A percentile compares a stretch with the other conserved stretches of the same genome.
Conservation (phyloP, 2,888 invertebrate genomes). For the Mantis religiosa region DNA sequence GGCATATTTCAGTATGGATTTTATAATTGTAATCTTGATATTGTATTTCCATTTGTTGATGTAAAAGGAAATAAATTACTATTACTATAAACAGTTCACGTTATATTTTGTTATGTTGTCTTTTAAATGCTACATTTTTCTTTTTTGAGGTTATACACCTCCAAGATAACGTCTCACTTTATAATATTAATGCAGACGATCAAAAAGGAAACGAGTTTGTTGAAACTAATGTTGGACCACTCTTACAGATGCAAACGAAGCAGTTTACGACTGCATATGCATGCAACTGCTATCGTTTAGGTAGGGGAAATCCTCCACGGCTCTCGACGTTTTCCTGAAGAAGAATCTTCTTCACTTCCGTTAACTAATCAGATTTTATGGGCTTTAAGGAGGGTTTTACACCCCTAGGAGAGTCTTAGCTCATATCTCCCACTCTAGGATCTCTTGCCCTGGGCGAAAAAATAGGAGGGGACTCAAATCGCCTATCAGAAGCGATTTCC, state of each 20-base stretch:
- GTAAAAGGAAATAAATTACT: too few relatives aligned
- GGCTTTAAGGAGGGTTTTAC: background rate
- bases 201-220: too few relatives aligned
- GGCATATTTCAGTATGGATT: too few relatives aligned
- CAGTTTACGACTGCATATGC: background rate
- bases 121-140: too few relatives aligned
- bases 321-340: background rate
- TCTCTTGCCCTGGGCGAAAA: background rate
- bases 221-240: too few relatives aligned
- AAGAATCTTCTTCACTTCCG: conserved; percentile 23
- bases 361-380: conserved; percentile 23
- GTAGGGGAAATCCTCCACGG: background rate
- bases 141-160: too few relatives aligned
- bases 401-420: background rate
- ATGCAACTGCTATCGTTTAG: background rate
- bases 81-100: too few relatives aligned
- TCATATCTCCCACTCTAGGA: background rate
- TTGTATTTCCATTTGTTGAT: too few relatives aligned
- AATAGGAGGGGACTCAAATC: conserved; percentile 5
- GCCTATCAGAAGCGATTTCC: conserved; percentile 13
- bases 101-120: too few relatives aligned
- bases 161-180: too few relatives aligned
- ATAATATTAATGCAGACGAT: too few relatives aligned
- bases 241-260: background rate
- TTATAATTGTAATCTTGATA: too few relatives aligned